Conservation (phyloP, 1,140 invertebrate species). For the Chrysomallon squamiferum region DNA sequence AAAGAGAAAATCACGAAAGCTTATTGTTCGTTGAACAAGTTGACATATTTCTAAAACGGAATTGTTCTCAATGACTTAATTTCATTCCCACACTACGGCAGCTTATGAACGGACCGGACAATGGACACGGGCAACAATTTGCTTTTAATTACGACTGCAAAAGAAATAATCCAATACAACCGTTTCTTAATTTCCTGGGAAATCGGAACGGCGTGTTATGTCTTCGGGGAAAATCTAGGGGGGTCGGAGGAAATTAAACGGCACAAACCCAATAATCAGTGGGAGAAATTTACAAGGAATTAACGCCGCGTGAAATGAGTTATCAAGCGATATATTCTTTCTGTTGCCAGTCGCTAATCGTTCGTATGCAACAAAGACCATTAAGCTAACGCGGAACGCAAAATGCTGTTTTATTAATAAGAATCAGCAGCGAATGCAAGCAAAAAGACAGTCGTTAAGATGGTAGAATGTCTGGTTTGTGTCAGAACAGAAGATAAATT, state of each 20-base stretch:
- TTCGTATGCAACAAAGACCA: too few relatives aligned
- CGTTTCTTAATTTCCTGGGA: conserved; percentile 43
- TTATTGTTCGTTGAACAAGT: too few relatives aligned
- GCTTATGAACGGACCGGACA: neutral
- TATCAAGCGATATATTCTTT: too few relatives aligned
- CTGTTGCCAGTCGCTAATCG: too few relatives aligned
- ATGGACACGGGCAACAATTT: conserved; percentile 18
- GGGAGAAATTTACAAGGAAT: conserved; percentile 40
- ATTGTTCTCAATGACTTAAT: neutral
- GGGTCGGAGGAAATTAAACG: conserved; percentile 39
- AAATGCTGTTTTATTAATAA: too few relatives aligned
- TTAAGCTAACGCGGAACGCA: too few relatives aligned
- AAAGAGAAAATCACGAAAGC: too few relatives aligned
- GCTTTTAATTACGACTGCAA: conserved; percentile 26
- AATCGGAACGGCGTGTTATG: conserved; percentile 24
- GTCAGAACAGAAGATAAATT: too few relatives aligned
- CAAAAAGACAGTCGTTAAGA: too few relatives aligned
- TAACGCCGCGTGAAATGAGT: conserved; percentile 32
- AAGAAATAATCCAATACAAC: conserved; percentile 35
- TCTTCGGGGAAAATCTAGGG: conserved; percentile 23
- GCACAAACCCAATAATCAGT: conserved; percentile 32
- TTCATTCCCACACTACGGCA: neutral
- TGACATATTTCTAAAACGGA: too few relatives aligned
- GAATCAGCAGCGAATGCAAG: too few relatives aligned
- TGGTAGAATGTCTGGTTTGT: too few relatives aligned